A percentile compares a stretch with the other conserved stretches of the same genome.
Conservation (phyloP, 2,888 invertebrate genomes). For the Rhopalosiphum nymphaeae region DNA sequence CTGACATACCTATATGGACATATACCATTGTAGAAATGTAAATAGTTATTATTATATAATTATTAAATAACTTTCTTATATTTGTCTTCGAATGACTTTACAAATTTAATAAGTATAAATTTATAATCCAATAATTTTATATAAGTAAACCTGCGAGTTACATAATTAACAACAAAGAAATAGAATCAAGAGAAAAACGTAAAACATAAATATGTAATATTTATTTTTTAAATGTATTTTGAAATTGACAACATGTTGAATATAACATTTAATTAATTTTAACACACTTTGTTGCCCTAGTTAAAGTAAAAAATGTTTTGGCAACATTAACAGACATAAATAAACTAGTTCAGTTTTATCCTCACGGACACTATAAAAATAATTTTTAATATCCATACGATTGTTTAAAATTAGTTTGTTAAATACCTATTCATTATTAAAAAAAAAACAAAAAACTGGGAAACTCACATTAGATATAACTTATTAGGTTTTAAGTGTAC, state of each 20-base stretch:
- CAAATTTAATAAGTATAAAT: not conserved
- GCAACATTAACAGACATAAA: constrained; percentile 56
- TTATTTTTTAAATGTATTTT: not conserved
- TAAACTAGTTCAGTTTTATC: constrained; percentile 32
- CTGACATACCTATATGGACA: not conserved
- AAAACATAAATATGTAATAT: not conserved
- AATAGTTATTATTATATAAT: not conserved
- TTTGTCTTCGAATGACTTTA: not conserved
- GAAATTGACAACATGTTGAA: not conserved
- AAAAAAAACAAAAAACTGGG: not conserved
- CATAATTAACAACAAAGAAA: not conserved
- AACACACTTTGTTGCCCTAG: constrained; percentile 44
- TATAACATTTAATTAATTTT: not conserved
- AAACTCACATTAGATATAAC: not conserved
- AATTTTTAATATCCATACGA: not conserved
- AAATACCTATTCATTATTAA: constrained; percentile 6
- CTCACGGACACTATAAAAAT: constrained; percentile 25
- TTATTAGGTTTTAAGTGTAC: not conserved
- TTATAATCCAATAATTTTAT: not conserved
- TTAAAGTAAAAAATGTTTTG: constrained; percentile 44
- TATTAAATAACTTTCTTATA: not conserved
- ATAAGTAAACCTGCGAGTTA: not conserved
- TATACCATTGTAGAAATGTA: not conserved
- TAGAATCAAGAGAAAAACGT: not conserved
- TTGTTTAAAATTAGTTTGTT: not conserved